These are phyloP conservation scores for Bubo blakistoni DNA, from an alignment of 2,113 vertebrate species.

Conservation along the genomic window DNA sequence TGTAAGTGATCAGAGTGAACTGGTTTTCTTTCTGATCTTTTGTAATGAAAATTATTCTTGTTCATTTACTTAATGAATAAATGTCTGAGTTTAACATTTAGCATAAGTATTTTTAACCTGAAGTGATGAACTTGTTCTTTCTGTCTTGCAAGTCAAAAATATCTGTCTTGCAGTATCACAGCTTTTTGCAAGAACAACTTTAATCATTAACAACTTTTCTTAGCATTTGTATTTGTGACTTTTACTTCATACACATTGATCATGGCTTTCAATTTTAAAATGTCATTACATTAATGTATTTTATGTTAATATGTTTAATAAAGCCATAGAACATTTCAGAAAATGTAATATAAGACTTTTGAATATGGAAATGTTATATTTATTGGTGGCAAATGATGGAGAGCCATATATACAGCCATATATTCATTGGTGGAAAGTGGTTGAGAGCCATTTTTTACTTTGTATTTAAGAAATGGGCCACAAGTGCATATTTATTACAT, in stretches of 20 bases:
- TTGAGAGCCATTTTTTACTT: background rate
- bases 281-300: background rate
- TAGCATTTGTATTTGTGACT: background rate
- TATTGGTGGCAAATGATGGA: background rate
- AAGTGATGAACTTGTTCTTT: background rate
- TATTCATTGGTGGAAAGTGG: background rate
- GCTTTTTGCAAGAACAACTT: background rate
- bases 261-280: background rate
- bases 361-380: background rate
- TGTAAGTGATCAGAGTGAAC: background rate
- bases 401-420: background rate
- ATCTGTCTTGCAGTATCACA: background rate
- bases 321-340: background rate
- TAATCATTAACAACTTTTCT: background rate
- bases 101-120: background rate
- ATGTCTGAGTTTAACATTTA: constrained; percentile 2
- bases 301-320: background rate
- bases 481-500: background rate
- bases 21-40: constrained; percentile 46
- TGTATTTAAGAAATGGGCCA: background rate
- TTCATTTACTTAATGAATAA: constrained; percentile 27
- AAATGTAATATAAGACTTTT: background rate
- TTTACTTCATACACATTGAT: background rate
- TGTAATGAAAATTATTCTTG: constrained; percentile 8
- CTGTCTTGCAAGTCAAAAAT: constrained; percentile 1